These are phyloP conservation scores for Aphaenogaster floridana DNA, from an alignment of 1,140 invertebrate genomes.

Conservation along the genomic window DNA sequence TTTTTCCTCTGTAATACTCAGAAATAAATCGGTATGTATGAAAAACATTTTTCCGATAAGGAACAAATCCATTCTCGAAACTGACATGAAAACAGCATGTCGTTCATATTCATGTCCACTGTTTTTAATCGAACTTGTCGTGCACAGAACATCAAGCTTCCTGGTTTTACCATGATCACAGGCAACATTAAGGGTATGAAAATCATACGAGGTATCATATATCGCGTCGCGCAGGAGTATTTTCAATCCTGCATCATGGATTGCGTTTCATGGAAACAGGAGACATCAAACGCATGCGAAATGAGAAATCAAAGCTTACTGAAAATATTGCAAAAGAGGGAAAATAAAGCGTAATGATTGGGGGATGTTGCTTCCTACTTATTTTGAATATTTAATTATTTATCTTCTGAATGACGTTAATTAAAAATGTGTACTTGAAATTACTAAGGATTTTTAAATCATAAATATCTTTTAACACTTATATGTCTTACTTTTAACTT, in stretches of 20 bases:
- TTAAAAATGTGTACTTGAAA: background rate
- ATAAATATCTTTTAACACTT: constrained; percentile 10
- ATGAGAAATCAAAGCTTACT: constrained; percentile 57
- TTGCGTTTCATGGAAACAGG: constrained; percentile 56
- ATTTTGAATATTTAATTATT: constrained; percentile 22
- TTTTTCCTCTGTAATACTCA: background rate
- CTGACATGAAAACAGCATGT: constrained; percentile 21
- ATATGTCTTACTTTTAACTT: background rate
- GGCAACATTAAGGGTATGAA: constrained; percentile 57
- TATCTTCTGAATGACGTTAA: background rate
- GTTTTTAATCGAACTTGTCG: constrained; percentile 54
- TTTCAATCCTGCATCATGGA: constrained; percentile 54
- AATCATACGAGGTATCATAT: constrained; percentile 56
- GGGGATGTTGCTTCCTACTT: background rate
- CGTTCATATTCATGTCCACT: constrained; percentile 23
- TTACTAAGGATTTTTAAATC: background rate
- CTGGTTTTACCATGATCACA: constrained; percentile 46
- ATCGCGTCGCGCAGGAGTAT: constrained; percentile 42
- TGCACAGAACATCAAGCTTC: constrained; percentile 32
- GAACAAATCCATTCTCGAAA: constrained; percentile 38
- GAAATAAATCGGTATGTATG: constrained; percentile 23
- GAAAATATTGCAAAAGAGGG: constrained; percentile 25
- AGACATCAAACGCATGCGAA: constrained; percentile 56
- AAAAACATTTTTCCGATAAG: constrained; percentile 41
- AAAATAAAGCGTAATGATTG: constrained; percentile 33